These are phyloP conservation scores for Poeciliopsis occidentalis DNA, from an alignment of 2,113 vertebrate genomes.

Conservation along the genomic window DNA sequence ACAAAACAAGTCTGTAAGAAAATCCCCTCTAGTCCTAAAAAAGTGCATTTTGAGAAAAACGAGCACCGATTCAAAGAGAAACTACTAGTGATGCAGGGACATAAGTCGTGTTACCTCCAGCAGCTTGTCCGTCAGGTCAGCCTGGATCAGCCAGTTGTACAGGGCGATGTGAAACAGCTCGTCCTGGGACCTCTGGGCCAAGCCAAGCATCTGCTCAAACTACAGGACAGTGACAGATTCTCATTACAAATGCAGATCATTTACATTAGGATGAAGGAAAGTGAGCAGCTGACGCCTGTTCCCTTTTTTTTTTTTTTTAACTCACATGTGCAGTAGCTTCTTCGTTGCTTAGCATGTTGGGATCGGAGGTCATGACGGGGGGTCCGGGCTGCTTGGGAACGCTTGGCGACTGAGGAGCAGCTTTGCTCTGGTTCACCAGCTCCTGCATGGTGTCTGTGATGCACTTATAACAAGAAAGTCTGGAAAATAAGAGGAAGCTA, in stretches of 20 bases:
- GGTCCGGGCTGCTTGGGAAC: slow-evolving; percentile 98
- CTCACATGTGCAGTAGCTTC: slow-evolving; percentile 96
- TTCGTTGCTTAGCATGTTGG: slow-evolving; percentile 98
- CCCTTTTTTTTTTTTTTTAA: neutral
- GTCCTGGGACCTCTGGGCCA: slow-evolving; percentile 93
- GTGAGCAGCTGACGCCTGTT: neutral
- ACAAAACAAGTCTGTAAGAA: neutral
- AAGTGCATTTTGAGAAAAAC: neutral
- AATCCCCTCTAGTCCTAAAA: neutral
- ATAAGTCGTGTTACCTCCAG: slow-evolving; percentile 83
- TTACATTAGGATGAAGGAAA: neutral
- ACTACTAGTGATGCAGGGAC: neutral
- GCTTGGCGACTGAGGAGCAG: slow-evolving; percentile 96
- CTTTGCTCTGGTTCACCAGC: slow-evolving; percentile 96
- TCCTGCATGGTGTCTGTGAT: slow-evolving; percentile 98
- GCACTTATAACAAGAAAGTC: slow-evolving; percentile 94
- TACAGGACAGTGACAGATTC: slow-evolving; percentile 55
- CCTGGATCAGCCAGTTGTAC: slow-evolving; percentile 97
- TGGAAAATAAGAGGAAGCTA: slow-evolving; percentile 48
- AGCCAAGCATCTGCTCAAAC: slow-evolving; percentile 95
- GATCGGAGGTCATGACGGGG: slow-evolving; percentile 93
- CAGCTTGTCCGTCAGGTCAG: slow-evolving; percentile 92
- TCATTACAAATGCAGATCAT: slow-evolving; percentile 17
- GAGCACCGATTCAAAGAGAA: neutral
- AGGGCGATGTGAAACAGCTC: slow-evolving; percentile 97